Conservation (phyloP, 2,113 vertebrate species). For the Elephantulus edwardii region DNA sequence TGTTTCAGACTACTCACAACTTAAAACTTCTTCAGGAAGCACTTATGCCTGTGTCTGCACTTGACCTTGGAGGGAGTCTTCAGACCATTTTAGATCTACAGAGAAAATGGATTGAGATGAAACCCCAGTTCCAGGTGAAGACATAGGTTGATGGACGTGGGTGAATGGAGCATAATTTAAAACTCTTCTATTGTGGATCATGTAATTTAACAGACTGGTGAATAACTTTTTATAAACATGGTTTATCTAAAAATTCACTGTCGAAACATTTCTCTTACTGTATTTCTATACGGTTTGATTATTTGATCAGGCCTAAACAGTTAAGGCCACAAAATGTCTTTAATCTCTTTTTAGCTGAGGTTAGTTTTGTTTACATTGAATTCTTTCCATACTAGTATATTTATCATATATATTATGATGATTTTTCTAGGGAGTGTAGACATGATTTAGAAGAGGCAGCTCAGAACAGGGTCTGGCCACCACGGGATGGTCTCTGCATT, state of each 20-base stretch:
- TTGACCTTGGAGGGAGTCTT: slow-evolving; percentile 86
- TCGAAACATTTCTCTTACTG: slow-evolving; percentile 21
- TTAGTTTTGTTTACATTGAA: slow-evolving; percentile 10
- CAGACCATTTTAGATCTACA: slow-evolving; percentile 82
- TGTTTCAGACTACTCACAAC: slow-evolving; percentile 84
- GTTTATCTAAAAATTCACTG: slow-evolving; percentile 9
- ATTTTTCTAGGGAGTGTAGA: not conserved
- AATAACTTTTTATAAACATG: not conserved
- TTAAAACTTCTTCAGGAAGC: slow-evolving; percentile 85
- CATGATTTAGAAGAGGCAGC: not conserved
- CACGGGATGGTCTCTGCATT: not conserved
- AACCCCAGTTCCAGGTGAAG: slow-evolving; percentile 88
- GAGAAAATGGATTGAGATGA: slow-evolving; percentile 86
- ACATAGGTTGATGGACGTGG: not conserved
- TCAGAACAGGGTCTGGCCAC: not conserved
- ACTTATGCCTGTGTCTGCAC: slow-evolving; percentile 79
- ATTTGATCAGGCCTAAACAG: slow-evolving; percentile 19
- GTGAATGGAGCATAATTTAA: not conserved
- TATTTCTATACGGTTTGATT: not conserved
- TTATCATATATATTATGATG: not conserved
- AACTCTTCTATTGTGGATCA: slow-evolving; percentile 8
- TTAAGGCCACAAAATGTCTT: not conserved
- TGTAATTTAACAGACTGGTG: not conserved
- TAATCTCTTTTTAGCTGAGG: slow-evolving; percentile 12
- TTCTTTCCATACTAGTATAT: not conserved